Percentiles rank a stretch among this genome's conserved stretches.
Conservation (phyloP, 92 coral and sea anemone species). For the Pocillopora meandrina region DNA sequence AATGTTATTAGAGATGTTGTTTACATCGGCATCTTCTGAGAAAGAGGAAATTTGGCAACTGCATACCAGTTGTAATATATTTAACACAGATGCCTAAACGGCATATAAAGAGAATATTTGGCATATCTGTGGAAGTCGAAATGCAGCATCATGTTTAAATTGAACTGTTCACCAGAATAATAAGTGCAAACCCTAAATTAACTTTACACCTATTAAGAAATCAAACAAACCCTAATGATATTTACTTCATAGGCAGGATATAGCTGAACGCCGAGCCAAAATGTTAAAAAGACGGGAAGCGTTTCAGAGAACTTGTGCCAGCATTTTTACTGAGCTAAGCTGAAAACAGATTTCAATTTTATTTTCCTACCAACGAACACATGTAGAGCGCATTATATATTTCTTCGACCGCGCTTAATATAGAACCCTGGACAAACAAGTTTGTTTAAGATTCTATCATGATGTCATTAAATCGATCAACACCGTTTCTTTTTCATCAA, state of each 20-base stretch:
- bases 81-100: neutral
- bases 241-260: neutral
- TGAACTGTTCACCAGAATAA: neutral
- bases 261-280: neutral
- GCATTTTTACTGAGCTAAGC: neutral
- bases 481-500: neutral
- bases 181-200: constrained; percentile 19
- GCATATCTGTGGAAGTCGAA: constrained; percentile 4
- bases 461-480: neutral
- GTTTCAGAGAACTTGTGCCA: neutral
- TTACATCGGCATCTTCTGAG: neutral
- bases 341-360: neutral
- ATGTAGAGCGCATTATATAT: neutral
- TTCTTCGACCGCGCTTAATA: neutral
- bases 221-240: constrained; percentile 17
- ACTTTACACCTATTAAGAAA: constrained; percentile 1
- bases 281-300: neutral
- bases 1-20: neutral
- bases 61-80: constrained; percentile 14
- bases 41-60: neutral
- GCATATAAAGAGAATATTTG: neutral
- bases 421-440: neutral
- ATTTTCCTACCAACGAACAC: neutral
- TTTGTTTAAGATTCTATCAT: constrained; percentile 26
- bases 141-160: neutral